Evolutionary conservation across 2,113 vertebrate genomes (phyloP).

Genomic region (Brachypteracias leptosomus): DNA sequence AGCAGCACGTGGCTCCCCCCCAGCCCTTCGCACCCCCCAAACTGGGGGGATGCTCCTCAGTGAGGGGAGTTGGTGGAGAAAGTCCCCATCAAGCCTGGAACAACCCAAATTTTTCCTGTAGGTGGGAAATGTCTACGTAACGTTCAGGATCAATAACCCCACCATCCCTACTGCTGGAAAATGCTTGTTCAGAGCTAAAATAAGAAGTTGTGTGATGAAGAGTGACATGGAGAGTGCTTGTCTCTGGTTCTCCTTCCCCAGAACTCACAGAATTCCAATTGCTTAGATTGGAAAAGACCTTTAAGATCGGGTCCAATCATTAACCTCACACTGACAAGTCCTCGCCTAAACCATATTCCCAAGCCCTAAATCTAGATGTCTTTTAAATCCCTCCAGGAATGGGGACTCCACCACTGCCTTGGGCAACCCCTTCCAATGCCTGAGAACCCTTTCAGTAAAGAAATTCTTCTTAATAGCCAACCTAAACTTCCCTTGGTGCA

Average conservation of each 20-base stretch:
- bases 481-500: too few relatives aligned
- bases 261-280: not conserved
- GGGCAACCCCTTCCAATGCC: too few relatives aligned
- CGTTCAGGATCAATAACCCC: accelerated
- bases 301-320: too few relatives aligned
- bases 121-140: not conserved
- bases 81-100: not conserved
- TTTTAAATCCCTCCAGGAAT: too few relatives aligned
- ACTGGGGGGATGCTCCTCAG: accelerated
- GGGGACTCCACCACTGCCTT: too few relatives aligned
- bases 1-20: not conserved
- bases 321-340: too few relatives aligned
- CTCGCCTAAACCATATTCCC: too few relatives aligned
- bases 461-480: too few relatives aligned
- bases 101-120: not conserved
- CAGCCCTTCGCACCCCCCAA: not conserved
- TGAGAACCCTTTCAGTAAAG: too few relatives aligned
- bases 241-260: not conserved
- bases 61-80: not conserved
- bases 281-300: too few relatives aligned
- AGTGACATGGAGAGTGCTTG: accelerated
- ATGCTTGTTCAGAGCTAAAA: not conserved
- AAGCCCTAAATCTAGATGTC: too few relatives aligned
- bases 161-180: not conserved
- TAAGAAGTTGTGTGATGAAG: not conserved